phyloP scores from a whole-genome alignment of 2,113 vertebrate species.

The Chrysemys picta region DNA sequence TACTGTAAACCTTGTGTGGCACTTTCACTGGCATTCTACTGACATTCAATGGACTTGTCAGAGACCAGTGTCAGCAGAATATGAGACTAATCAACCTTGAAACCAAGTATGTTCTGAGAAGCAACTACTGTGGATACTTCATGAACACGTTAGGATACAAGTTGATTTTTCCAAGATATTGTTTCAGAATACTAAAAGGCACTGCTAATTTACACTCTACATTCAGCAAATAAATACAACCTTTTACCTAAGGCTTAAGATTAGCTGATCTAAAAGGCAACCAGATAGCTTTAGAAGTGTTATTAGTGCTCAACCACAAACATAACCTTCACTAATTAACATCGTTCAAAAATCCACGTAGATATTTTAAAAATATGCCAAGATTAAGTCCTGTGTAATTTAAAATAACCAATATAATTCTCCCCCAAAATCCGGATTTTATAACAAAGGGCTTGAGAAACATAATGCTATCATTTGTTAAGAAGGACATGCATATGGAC shows the following conservation, averaged over 20 bases:
- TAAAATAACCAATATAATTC: background rate
- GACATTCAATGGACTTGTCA: background rate
- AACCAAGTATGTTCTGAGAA: background rate
- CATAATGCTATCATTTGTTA: background rate
- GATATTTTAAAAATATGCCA: background rate
- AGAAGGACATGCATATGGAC: background rate
- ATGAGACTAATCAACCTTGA: background rate
- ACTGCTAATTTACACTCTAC: background rate
- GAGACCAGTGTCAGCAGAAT: background rate
- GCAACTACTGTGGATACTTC: background rate
- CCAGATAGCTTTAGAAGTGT: background rate
- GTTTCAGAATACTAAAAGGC: background rate
- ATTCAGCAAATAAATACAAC: background rate
- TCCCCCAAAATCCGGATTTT: background rate
- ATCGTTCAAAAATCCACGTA: background rate
- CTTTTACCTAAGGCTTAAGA: background rate
- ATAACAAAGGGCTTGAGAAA: background rate
- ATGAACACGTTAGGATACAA: rapidly evolving
- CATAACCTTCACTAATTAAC: background rate
- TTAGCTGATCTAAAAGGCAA: background rate
- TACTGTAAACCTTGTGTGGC: background rate
- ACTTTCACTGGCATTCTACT: background rate
- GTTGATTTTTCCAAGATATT: background rate
- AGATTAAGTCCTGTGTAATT: rapidly evolving
- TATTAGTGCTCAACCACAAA: background rate